A percentile compares a stretch with the other conserved stretches of the same genome.
Evolutionary conservation across 2,888 invertebrate species (phyloP).

Genomic region (Globia sparganii): DNA sequence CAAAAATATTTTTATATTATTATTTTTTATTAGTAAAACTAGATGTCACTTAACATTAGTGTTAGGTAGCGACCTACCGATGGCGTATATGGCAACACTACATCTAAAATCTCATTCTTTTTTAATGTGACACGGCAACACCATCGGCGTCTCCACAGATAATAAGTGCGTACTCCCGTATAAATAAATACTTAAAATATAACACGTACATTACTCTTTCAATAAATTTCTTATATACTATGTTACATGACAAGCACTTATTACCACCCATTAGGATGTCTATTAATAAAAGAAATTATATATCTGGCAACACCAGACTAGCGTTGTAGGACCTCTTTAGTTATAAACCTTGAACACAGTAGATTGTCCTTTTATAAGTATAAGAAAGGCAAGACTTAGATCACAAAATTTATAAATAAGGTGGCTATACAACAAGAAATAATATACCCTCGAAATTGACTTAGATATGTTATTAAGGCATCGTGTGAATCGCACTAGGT

Average conservation of each 20-base stretch:
- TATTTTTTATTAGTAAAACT: conserved; percentile 88
- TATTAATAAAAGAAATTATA: conserved; percentile 73
- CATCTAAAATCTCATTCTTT: conserved; percentile 75
- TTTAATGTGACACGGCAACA: conserved; percentile 74
- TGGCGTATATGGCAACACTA: conserved; percentile 81
- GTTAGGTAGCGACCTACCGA: conserved; percentile 84
- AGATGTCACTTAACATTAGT: conserved; percentile 83
- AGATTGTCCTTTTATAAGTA: conserved; percentile 70
- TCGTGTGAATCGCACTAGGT: conserved; percentile 90
- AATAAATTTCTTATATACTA: conserved; percentile 85
- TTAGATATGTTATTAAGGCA: conserved; percentile 91
- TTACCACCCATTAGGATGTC: conserved; percentile 76
- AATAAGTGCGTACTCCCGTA: conserved; percentile 82
- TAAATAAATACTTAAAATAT: conserved; percentile 88
- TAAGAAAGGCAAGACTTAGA: conserved; percentile 72
- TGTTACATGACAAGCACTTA: conserved; percentile 88
- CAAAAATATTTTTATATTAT: conserved; percentile 85
- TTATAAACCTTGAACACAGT: conserved; percentile 72
- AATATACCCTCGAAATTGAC: conserved; percentile 87
- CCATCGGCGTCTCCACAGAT: conserved; percentile 74
- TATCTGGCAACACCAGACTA: conserved; percentile 76
- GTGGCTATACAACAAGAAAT: conserved; percentile 79
- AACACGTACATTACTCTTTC: conserved; percentile 86
- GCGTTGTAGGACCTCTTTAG: conserved; percentile 71
- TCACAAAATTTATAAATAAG: conserved; percentile 75